Evolutionary conservation across 1,140 invertebrate genomes (phyloP), one percentile per base, ranked within the genome.

Genomic region (Drosophila navojoa): DNA sequence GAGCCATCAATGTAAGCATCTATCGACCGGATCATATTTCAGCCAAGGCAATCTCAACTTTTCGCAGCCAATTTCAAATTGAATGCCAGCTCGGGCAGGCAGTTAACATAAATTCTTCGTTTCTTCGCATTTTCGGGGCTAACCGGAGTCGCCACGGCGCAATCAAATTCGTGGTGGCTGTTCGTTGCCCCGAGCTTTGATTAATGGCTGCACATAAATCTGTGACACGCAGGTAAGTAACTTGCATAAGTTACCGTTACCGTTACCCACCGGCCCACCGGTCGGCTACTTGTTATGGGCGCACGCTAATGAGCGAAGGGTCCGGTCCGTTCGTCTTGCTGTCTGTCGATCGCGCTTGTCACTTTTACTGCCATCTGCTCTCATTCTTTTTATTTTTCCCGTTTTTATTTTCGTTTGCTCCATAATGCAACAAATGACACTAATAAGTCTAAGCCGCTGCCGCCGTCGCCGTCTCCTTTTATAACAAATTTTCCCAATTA

Each of bases 401-500:
- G 3, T 42, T 42, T 10, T 15, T 44, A 5, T 5, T n/a, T n/a
- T 44, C 4, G 7, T 16, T 45, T 16, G n/a, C 42, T 15, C 19
- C 61, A 29, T 25, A 52, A 66, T 60, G 25, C 35, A 60, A 57
- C 64, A 73, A 73, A 73, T 73, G 71, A 55, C 64, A 57, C 50
- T 74, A 61, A 74, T 74, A 74, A 69, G 64, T 74, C 59, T 59
- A 53, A 45, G 44, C 42, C 42, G n/a, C 1, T 5, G 10, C 42
- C 4, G 42, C 32, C 15, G n/a, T 1, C 13, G 10, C 15, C 4
- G 42, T 15, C 6, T 1, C 15, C 27, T 11, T 22, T 44, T 57
- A 71, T 71, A 70, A 70, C 58, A 74, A 74, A 74, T 68, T 73
- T 60, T 68, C 64, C 64, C 71, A 73, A 73, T 75, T 71, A 63